phyloP scores from a whole-genome alignment of 2,113 vertebrate genomes.

The Eptesicus fuscus region DNA sequence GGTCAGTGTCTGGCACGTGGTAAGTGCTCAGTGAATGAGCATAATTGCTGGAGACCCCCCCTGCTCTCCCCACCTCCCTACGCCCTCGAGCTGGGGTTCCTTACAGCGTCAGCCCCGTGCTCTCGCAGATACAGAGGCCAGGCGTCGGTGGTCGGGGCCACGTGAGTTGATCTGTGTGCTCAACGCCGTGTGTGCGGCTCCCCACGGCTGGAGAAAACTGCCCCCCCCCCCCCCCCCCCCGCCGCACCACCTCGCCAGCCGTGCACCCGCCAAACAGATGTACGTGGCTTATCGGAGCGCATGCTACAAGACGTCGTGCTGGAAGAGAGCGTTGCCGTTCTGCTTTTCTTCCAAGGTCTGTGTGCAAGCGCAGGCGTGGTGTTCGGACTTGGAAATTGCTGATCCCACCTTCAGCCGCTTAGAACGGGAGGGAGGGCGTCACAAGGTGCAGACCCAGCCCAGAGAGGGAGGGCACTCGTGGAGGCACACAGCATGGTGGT shows the following conservation, averaged over 20 bases:
- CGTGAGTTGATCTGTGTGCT: not conserved
- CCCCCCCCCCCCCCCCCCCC: too few relatives aligned
- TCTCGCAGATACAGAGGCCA: not conserved
- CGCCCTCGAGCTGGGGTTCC: not conserved
- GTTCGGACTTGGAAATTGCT: not conserved
- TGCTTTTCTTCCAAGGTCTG: not conserved
- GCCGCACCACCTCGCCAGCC: not conserved
- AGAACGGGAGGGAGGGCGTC: not conserved
- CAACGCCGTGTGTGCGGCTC: rapidly evolving
- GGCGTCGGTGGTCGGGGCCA: not conserved
- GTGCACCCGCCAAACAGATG: rapidly evolving
- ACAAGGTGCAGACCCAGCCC: not conserved
- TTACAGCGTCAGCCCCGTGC: not conserved
- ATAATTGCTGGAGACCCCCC: rapidly evolving
- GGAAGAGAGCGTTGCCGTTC: not conserved
- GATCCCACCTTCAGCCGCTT: not conserved
- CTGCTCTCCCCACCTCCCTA: not conserved
- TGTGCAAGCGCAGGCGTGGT: not conserved
- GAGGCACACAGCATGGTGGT: rapidly evolving
- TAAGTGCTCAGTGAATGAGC: not conserved
- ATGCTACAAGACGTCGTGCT: too few relatives aligned
- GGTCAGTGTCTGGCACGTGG: not conserved
- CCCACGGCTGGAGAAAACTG: not conserved
- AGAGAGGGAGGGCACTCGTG: not conserved
- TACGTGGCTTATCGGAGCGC: not conserved